Conservation (phyloP, 2,113 vertebrate genomes). For the Colius striatus region DNA sequence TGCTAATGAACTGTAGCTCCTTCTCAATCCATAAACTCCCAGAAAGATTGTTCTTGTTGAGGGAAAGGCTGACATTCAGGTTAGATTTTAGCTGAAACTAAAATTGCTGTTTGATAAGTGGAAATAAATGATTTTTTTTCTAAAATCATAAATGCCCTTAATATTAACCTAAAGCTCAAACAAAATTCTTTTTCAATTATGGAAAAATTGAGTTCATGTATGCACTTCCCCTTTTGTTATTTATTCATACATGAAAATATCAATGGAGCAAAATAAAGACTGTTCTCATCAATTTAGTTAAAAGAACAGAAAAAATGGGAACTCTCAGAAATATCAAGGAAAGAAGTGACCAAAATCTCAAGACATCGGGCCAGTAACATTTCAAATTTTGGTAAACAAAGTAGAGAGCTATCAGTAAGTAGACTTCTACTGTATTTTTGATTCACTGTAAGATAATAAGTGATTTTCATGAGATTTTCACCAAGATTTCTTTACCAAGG, state of each 20-base stretch:
- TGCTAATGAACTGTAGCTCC: constrained; percentile 10
- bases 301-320: background rate
- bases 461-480: background rate
- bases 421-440: background rate
- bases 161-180: background rate
- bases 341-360: background rate
- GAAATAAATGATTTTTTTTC: background rate
- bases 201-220: background rate
- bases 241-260: background rate
- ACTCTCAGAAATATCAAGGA: background rate
- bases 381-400: background rate
- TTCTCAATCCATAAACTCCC: background rate
- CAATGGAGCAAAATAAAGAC: background rate
- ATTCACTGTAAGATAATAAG: background rate
- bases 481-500: background rate
- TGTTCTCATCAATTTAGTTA: background rate
- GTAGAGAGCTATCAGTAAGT: background rate
- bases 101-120: background rate
- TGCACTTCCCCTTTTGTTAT: background rate
- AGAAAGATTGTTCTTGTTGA: background rate
- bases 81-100: background rate
- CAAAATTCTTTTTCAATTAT: background rate
- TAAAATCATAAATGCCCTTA: background rate
- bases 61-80: background rate
- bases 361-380: background rate